A percentile compares a stretch with the other conserved stretches of the same genome.
Conservation (phyloP, 2,888 invertebrate species). For the Caenorhabditis panamensis region DNA sequence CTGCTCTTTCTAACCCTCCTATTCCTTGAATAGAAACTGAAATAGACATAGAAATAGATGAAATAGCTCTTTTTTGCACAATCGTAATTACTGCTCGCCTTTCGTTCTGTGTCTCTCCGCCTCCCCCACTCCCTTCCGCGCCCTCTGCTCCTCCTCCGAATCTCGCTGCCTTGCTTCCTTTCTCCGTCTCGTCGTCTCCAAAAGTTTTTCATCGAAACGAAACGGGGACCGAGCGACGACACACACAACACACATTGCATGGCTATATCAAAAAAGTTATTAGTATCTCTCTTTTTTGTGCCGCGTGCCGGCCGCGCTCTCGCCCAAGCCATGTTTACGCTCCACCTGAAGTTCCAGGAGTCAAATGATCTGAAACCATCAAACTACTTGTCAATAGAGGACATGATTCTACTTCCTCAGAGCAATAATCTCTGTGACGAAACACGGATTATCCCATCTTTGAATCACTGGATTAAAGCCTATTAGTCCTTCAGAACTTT, state of each 20-base stretch:
- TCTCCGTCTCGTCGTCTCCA: neutral
- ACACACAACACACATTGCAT: slow-evolving; percentile 39
- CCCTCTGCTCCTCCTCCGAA: slow-evolving; percentile 4
- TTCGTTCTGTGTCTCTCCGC: neutral
- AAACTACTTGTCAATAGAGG: neutral
- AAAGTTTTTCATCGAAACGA: slow-evolving; percentile 6
- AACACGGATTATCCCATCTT: slow-evolving; percentile 9
- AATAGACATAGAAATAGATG: no score
- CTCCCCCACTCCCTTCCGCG: neutral
- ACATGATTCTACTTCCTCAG: no score
- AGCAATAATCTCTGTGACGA: neutral
- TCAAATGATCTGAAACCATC: no score
- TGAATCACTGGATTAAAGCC: no score
- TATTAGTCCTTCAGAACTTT: slow-evolving; percentile 9
- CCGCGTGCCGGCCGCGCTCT: neutral
- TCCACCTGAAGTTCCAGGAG: neutral
- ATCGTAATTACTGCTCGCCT: slow-evolving; percentile 38
- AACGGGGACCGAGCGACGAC: slow-evolving; percentile 24
- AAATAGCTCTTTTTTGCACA: slow-evolving; percentile 24
- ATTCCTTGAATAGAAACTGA: slow-evolving; percentile 4
- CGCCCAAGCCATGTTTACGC: neutral
- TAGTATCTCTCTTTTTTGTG: slow-evolving; percentile 30
- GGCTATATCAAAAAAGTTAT: slow-evolving; percentile 51
- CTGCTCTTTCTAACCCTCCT: no score
- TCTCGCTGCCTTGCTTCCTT: slow-evolving; percentile 1